These are phyloP conservation scores for Coelinius sp. DNA, from an alignment of 2,888 invertebrate genomes.

Conservation along the genomic window DNA sequence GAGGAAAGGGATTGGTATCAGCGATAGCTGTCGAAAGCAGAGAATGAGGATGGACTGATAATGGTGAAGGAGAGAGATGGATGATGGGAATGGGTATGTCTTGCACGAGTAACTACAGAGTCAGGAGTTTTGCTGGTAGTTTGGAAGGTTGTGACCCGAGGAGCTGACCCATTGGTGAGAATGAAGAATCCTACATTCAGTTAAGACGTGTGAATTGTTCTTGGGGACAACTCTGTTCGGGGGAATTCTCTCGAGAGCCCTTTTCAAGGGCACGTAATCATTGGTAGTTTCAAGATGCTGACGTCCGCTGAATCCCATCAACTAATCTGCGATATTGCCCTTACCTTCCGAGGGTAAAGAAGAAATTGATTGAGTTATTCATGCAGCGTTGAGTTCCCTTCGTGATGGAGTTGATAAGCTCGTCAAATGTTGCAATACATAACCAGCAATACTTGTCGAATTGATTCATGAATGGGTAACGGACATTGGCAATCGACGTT, in stretches of 20 bases:
- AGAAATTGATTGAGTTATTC: background rate
- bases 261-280: constrained; percentile 47
- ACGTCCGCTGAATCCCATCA: background rate
- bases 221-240: constrained; percentile 45
- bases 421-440: background rate
- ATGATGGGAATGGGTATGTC: constrained; percentile 18
- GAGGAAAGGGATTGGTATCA: constrained; percentile 28
- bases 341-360: background rate
- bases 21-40: background rate
- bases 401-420: background rate
- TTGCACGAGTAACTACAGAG: constrained; percentile 50
- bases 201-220: constrained; percentile 58
- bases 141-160: constrained; percentile 48
- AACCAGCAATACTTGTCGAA: background rate
- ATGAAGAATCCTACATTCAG: constrained; percentile 49
- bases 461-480: background rate
- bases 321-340: background rate
- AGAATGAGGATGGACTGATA: constrained; percentile 37
- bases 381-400: background rate
- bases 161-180: constrained; percentile 46
- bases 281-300: background rate
- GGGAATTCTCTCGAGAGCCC: background rate
- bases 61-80: constrained; percentile 32
- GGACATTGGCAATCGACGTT: constrained; percentile 13
- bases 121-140: constrained; percentile 55